Conservation (phyloP, 2,797 vertebrate species). For the Denticeps clupeoides region DNA sequence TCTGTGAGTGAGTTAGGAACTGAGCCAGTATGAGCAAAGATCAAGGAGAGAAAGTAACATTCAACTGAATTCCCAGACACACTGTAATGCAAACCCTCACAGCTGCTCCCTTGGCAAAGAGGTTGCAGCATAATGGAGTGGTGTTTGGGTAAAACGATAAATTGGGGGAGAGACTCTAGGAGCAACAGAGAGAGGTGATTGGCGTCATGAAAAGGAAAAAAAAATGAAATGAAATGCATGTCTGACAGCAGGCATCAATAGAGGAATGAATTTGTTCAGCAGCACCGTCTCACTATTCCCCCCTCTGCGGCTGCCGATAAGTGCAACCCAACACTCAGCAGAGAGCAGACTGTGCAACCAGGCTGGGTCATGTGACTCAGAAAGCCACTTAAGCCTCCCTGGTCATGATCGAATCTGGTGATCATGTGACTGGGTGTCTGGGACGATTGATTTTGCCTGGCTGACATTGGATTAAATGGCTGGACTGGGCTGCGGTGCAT, state of each 20-base stretch:
- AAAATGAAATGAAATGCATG: no score
- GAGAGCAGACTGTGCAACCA: background rate
- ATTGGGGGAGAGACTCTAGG: no score
- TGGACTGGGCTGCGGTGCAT: background rate
- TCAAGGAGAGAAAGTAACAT: no score
- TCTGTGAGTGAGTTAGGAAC: no score
- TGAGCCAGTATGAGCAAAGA: no score
- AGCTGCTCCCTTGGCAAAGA: no score
- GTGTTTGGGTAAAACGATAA: no score
- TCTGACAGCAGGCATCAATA: background rate
- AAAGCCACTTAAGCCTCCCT: conserved; percentile 3
- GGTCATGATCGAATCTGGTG: background rate
- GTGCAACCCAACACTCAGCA: conserved; percentile 6
- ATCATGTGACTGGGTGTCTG: conserved; percentile 1
- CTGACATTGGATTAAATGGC: conserved; percentile 6
- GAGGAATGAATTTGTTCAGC: background rate
- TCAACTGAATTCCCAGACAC: no score
- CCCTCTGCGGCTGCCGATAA: background rate
- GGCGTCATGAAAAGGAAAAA: no score
- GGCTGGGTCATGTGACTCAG: conserved; percentile 1
- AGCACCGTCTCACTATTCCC: background rate
- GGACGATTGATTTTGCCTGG: conserved; percentile 12
- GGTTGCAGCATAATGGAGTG: no score
- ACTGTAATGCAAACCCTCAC: no score
- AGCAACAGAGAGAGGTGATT: no score